phyloP scores from a whole-genome alignment of 2,797 vertebrate species.

The Acipenser transmontanus region DNA sequence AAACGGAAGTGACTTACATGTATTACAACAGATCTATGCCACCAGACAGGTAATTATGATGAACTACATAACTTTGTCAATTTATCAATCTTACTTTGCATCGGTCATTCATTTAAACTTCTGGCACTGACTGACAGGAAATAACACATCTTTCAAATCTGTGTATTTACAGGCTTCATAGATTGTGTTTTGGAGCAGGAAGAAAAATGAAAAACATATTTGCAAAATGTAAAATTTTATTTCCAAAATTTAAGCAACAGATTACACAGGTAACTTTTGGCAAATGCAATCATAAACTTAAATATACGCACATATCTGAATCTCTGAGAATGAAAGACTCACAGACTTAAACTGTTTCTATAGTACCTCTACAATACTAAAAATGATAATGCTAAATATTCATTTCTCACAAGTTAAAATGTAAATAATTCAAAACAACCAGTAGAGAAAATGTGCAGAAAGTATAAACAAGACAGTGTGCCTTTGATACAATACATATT shows the following conservation, averaged over 20 bases:
- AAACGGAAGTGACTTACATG: conserved; percentile 25
- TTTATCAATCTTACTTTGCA: conserved; percentile 51
- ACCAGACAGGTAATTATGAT: conserved; percentile 47
- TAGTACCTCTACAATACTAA: conserved; percentile 91
- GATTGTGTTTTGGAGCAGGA: conserved; percentile 26
- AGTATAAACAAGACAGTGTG: conserved; percentile 97
- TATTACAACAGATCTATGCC: conserved; percentile 38
- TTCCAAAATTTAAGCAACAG: conserved; percentile 96
- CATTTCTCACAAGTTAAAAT: conserved; percentile 90
- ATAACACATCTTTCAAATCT: conserved; percentile 32
- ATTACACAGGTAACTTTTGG: conserved; percentile 99
- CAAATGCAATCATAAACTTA: conserved; percentile 99
- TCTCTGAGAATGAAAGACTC: conserved; percentile 98
- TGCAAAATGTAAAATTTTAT: conserved; percentile 96
- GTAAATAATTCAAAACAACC: conserved; percentile 93
- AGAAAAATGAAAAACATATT: conserved; percentile 43
- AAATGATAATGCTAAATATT: conserved; percentile 91
- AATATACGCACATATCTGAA: conserved; percentile 97
- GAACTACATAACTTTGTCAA: conserved; percentile 53
- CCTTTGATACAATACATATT: conserved; percentile 92
- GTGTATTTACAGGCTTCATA: conserved; percentile 51
- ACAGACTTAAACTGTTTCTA: conserved; percentile 91
- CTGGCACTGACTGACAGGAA: conserved; percentile 47
- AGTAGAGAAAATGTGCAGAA: conserved; percentile 96
- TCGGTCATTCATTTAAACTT: conserved; percentile 56